Conservation (phyloP, 2,888 invertebrate species). For the Macrophya annulata region DNA sequence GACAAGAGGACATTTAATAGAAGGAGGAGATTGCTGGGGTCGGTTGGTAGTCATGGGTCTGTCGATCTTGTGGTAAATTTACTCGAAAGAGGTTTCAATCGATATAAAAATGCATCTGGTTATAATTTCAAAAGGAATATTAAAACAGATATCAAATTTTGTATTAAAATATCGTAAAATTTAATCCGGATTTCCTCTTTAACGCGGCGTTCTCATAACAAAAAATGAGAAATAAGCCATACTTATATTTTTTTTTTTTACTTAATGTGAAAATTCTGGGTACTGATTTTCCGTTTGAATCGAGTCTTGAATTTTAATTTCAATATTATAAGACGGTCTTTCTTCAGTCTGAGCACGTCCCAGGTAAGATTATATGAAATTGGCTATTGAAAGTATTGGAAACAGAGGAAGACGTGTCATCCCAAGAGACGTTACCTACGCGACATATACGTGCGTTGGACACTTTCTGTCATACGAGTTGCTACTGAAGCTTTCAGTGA, state of each 20-base stretch:
- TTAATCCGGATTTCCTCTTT: not conserved
- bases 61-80: not conserved
- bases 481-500: not conserved
- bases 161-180: not conserved
- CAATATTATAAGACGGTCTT: conserved; percentile 1
- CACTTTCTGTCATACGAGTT: not conserved
- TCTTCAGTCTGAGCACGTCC: not conserved
- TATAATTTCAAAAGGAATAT: not conserved
- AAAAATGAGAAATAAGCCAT: not conserved
- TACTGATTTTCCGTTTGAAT: not conserved
- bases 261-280: not conserved
- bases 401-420: not conserved
- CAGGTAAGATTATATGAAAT: conserved; percentile 13
- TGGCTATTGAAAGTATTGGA: conserved; percentile 21
- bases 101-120: not conserved
- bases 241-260: not conserved
- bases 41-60: not conserved
- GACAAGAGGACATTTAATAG: not conserved
- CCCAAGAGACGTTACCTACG: not conserved
- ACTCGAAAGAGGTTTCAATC: not conserved
- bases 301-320: not conserved
- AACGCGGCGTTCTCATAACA: not conserved
- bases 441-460: not conserved
- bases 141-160: not conserved
- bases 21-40: not conserved